These are phyloP conservation scores for Psittacula derbiana DNA, from an alignment of 2,797 vertebrate genomes.

Conservation along the genomic window DNA sequence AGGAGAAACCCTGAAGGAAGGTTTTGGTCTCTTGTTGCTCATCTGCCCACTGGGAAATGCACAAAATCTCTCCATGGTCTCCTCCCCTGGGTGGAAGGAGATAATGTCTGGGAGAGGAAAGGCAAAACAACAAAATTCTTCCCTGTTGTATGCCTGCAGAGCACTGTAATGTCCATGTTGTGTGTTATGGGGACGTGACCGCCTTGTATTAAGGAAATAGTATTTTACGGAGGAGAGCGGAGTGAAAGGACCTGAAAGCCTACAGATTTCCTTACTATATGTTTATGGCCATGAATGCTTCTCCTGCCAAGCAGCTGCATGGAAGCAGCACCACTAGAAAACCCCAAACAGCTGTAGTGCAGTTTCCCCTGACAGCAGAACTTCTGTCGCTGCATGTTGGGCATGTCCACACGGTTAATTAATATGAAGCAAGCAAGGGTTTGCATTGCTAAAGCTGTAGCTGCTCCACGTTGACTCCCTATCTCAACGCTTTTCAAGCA, in stretches of 20 bases:
- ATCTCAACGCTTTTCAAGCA: background rate
- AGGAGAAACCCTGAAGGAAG: background rate
- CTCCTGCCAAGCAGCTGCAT: background rate
- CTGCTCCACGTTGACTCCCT: background rate
- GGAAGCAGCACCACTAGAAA: conserved; percentile 20
- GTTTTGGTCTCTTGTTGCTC: background rate
- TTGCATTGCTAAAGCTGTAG: background rate
- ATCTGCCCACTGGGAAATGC: background rate
- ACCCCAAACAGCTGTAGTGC: background rate
- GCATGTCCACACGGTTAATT: conserved; percentile 22
- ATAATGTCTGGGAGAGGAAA: background rate
- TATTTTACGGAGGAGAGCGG: background rate
- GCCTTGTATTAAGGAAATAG: background rate
- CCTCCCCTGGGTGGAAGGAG: background rate
- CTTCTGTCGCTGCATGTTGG: conserved; percentile 29
- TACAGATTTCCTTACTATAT: background rate
- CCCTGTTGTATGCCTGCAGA: background rate
- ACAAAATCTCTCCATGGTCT: background rate
- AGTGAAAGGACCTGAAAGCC: background rate
- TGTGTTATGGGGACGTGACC: background rate
- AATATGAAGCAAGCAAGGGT: conserved; percentile 36
- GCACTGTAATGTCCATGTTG: background rate
- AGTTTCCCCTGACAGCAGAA: conserved; percentile 4
- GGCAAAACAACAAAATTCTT: background rate
- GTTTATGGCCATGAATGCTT: background rate